These are phyloP conservation scores for Linyphia triangularis DNA, from an alignment of 2,888 invertebrate genomes.

Conservation along the genomic window DNA sequence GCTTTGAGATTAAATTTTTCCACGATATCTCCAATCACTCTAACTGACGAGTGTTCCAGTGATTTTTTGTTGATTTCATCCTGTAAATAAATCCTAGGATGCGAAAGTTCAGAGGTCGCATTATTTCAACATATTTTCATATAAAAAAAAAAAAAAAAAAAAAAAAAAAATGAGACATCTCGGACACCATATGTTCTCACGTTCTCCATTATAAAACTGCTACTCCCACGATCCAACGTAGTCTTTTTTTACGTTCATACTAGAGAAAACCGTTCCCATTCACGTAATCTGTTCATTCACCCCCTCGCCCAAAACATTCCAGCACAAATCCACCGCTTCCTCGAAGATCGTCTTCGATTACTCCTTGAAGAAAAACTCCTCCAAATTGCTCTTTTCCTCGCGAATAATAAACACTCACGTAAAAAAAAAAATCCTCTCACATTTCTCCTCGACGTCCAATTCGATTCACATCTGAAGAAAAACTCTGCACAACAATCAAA, in stretches of 20 bases:
- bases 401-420: not conserved
- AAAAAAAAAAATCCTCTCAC: slow-evolving; percentile 19
- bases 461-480: not conserved
- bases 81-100: too few relatives aligned
- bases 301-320: not conserved
- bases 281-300: slow-evolving; percentile 41
- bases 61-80: too few relatives aligned
- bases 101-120: too few relatives aligned
- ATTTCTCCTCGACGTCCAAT: slow-evolving; percentile 31
- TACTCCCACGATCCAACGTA: not conserved
- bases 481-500: not conserved
- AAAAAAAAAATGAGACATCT: too few relatives aligned
- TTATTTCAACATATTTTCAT: too few relatives aligned
- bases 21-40: too few relatives aligned
- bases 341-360: not conserved
- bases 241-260: not conserved
- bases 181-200: too few relatives aligned
- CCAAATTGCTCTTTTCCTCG: slow-evolving; percentile 36
- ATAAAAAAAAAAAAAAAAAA: too few relatives aligned
- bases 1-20: too few relatives aligned
- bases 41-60: too few relatives aligned
- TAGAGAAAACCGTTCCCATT: not conserved
- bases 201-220: not conserved
- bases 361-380: not conserved
- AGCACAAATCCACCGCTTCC: not conserved